phyloP scores from a whole-genome alignment of 2,797 vertebrate genomes.

The Carcharodon carcharias region DNA sequence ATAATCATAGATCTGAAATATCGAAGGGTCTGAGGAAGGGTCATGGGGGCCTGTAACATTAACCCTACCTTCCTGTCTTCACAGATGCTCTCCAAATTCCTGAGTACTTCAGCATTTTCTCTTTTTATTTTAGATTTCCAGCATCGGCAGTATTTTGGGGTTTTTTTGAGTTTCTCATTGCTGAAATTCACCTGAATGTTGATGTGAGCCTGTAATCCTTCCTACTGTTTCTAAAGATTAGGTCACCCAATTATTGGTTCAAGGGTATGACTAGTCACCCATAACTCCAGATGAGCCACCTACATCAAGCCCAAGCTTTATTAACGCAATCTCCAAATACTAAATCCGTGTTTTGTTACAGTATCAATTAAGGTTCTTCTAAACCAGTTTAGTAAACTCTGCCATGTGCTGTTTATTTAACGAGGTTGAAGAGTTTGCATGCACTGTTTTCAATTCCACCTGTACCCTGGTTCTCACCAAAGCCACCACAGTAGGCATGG shows the following conservation, averaged over 20 bases:
- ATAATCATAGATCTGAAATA: not conserved
- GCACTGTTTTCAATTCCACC: not conserved
- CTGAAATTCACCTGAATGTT: not conserved
- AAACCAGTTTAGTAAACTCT: not conserved
- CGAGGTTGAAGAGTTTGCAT: not conserved
- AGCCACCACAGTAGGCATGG: not conserved
- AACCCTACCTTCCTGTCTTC: not conserved
- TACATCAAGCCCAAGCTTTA: not conserved
- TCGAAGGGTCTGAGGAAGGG: no score
- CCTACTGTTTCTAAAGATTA: not conserved
- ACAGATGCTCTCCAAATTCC: not conserved
- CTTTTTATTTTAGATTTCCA: not conserved
- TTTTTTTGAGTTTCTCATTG: not conserved
- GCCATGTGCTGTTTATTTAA: not conserved
- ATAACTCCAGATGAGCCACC: not conserved
- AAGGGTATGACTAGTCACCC: not conserved
- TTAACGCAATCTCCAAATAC: not conserved
- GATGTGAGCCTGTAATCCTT: not conserved
- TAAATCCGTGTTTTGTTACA: not conserved
- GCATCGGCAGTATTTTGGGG: not conserved
- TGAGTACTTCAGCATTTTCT: not conserved
- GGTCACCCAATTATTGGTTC: not conserved
- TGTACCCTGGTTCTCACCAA: not conserved
- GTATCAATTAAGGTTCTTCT: not conserved
- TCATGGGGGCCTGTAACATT: not conserved